phyloP scores from a whole-genome alignment of 2,888 invertebrate species.

The Meiosimyza decipiens region DNA sequence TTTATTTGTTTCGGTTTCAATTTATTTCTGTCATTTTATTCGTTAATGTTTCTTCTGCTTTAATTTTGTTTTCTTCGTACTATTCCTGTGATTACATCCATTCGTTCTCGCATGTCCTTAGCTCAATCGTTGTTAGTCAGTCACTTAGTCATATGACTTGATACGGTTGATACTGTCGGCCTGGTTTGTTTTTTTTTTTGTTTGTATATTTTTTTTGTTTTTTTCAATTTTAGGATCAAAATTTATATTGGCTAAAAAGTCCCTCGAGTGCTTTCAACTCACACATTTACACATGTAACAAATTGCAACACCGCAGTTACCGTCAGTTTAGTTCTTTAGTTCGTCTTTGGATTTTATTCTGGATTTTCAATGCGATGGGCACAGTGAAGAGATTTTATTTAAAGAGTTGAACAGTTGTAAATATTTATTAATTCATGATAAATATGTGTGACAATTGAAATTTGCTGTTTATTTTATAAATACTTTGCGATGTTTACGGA shows the following conservation, averaged over 20 bases:
- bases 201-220: neutral
- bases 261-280: conserved; percentile 63
- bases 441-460: no score
- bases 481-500: no score
- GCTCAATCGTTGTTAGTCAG: no score
- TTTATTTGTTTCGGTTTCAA: conserved; percentile 63
- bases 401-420: no score
- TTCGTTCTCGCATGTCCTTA: neutral
- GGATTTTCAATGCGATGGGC: neutral
- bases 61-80: conserved; percentile 17
- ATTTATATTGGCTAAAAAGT: conserved; percentile 65
- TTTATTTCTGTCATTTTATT: conserved; percentile 62
- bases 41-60: conserved; percentile 45
- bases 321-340: neutral
- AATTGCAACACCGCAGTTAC: conserved; percentile 56
- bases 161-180: no score
- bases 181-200: no score
- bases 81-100: conserved; percentile 21
- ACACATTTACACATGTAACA: conserved; percentile 65
- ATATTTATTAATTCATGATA: no score
- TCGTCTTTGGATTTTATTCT: neutral
- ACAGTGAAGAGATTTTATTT: neutral
- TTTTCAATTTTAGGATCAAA: conserved; percentile 29
- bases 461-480: no score
- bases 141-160: no score